Evolutionary conservation across 2,797 vertebrate genomes (phyloP), one percentile per base, ranked within the genome.

Genomic region (Oceanodroma leucorhoa): DNA sequence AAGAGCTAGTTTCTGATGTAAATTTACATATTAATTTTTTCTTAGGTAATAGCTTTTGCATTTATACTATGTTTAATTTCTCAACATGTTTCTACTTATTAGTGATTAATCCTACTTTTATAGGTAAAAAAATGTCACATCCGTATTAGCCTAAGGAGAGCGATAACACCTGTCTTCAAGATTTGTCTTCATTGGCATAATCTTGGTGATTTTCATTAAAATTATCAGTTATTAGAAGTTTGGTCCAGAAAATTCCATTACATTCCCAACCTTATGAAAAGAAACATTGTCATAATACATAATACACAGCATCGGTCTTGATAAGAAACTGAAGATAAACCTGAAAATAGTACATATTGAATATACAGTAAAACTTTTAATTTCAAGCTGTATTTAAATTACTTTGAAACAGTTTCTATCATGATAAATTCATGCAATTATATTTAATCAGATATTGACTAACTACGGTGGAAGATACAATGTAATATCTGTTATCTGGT

Each of bases 371-470:
- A 86, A 94, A 82, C 75, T 94, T 96, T 85, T 94, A 16, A 93
- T 94, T 91, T 73, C 72, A 79, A 60, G 51, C 54, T 84, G 88
- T 73, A 95, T 95, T 95, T 93, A 89, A 96, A 95, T 96, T 67
- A 94, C 76, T 93, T 87, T 86, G 78, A 94, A 96, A 89, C 69
- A 69, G 58, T 75, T 93, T 95, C 89, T 87, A 94, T 93, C 93
- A 93, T 57, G 92, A 97, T 95, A 96, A 94, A 96, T 93, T 73
- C 70, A 90, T 91, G 95, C 82, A 97, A 95, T 96, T 97, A 94
- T 75, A 77, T 89, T 96, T 94, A 90, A 96, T 95, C 95, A 97
- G 94, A 94, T 97, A 94, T 43, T 89, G 88, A 90, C 82, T 87
- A 83, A 82, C 77, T 84, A 70, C 9, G 18, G 75, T 54, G 32